Base-by-base conservation (phyloP, 2,797 vertebrate species). In the Coilia nasus region DNA sequence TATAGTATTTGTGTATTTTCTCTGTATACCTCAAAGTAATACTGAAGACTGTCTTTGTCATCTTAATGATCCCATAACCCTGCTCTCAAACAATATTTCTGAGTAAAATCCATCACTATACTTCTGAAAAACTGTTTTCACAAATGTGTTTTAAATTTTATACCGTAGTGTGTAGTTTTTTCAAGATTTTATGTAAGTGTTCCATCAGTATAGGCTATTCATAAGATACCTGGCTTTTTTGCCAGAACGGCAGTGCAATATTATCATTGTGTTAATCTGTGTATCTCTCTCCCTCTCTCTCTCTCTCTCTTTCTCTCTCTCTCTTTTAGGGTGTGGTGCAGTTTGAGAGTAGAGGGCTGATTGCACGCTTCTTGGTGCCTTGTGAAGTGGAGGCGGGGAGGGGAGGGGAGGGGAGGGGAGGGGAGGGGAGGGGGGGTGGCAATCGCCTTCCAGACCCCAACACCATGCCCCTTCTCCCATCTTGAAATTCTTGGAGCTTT, bases 401-500 rank as follows among this genome's bases (percentile, higher is more conserved):
- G 35, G 2, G 57, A 17, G 81, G 9, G 17, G 83, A 31, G 25
- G 64, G 11, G 64, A 41, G 35, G 35, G 2, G 57, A 17, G 81
- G 9, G 17, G 83, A 31, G 78, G 46, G 83, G 86, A 83, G 64
- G 57, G 82, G 75, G 62, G 44, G 44, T 82, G 82, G 31, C 67
- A 71, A 35, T 71, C 67, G 14, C 19, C 57, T 90, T 93, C 92
- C 93, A 93, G 94, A 93, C 91, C 88, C 90, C 85, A 91, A 92
- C 91, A 94, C 92, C 88, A 71, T 83, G 67, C 93, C 83, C 90
- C 71, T 78, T 78, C 71, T 78, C 83, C 71, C 71, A 78, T 31
- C 89, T 89, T 90, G 88, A 91, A 94, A 96, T 96, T 96, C 96
- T 93, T 95, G 90, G 85, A 89, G 91, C 94, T 95, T 95, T 95